Evolutionary conservation across 2,888 invertebrate genomes (phyloP), one percentile per base, ranked within the genome.

Genomic region (Dioctria rufipes): DNA sequence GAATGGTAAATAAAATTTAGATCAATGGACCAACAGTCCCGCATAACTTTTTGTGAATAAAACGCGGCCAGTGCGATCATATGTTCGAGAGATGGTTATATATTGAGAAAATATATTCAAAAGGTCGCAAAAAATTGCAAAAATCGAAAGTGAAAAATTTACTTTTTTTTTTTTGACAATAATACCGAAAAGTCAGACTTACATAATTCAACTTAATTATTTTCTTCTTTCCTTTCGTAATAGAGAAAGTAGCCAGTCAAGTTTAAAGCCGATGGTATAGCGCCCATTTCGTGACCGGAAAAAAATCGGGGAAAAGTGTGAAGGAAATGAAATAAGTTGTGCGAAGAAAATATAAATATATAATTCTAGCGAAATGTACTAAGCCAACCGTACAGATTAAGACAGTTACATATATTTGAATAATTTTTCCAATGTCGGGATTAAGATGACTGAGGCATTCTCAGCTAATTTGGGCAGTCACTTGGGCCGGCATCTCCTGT

Each of bases 401-500:
- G 4, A 5, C 51, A 75, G 60, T 60, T 60, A 61, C 49, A 43
- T 43, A 25, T 25, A 43, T 25, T 37, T 37, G 49, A 9, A 49
- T n/a, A 6, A 58, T 58, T 75, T 43, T 75, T 60, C 75, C 58
- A 42, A 75, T 75, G 75, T 5, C 60, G 75, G 78, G 67, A 42
- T 66, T 79, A 89, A 86, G 85, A 89, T 89, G 89, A 89, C 88
- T 83, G 89, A 89, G 85, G 87, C 88, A 54, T 88, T 89, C 85
- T 87, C 87, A 82, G 87, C 88, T 84, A 86, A 88, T 82, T 83
- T 89, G 13, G 87, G 89, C 84, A 89, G 88, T 86, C 88, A 91
- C 83, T 87, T 92, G 84, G 92, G 91, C 84, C 91, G 91, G 85
- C 89, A 91, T 84, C 87, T 92, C 66, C 88, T 92, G 77, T 91